phyloP scores from a whole-genome alignment of 2,113 vertebrate genomes.

The Platysternon megacephalum region DNA sequence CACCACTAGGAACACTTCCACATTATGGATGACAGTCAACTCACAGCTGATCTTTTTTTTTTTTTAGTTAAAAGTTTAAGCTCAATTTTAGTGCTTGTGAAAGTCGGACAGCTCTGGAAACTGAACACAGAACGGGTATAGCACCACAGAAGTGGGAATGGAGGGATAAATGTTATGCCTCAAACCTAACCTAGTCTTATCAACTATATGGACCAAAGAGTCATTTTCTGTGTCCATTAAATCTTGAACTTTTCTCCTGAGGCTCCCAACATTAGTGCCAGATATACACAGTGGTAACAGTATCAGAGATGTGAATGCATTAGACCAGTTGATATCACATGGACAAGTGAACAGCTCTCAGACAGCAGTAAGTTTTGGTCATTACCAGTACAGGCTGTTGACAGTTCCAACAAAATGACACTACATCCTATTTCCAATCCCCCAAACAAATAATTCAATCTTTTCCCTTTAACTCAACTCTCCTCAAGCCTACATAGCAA shows the following conservation, averaged over 20 bases:
- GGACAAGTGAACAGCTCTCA: neutral
- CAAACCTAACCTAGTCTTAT: neutral
- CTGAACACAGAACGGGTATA: neutral
- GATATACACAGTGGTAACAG: neutral
- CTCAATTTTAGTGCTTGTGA: neutral
- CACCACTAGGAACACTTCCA: neutral
- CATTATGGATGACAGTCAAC: neutral
- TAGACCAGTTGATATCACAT: accelerated
- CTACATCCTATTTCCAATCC: neutral
- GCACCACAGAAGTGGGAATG: neutral
- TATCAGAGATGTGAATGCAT: neutral
- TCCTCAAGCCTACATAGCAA: neutral
- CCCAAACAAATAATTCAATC: neutral
- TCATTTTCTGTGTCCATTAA: neutral
- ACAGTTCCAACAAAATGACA: neutral
- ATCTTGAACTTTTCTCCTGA: neutral
- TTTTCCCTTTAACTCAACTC: neutral
- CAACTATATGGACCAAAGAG: neutral
- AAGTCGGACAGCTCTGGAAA: neutral
- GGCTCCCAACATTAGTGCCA: accelerated
- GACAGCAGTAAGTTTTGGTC: neutral
- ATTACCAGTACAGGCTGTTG: neutral
- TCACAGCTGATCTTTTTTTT: neutral
- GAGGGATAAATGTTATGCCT: neutral
- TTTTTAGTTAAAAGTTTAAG: neutral